Percentiles rank a stretch among this genome's conserved stretches.
Conservation (phyloP, 2,888 invertebrate genomes). For the Amphipyra berbera region DNA sequence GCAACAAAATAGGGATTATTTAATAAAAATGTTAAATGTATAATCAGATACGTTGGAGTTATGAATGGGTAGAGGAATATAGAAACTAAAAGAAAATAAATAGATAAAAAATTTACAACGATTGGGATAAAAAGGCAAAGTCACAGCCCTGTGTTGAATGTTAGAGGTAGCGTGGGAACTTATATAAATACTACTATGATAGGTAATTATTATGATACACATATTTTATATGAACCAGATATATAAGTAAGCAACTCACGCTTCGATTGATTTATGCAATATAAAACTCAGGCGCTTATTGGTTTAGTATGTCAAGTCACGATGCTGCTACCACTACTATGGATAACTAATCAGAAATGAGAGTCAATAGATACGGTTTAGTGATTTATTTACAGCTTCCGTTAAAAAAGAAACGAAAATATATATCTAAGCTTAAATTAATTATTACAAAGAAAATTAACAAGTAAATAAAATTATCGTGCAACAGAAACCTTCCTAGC, state of each 20-base stretch:
- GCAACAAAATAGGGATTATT: conserved; percentile 62
- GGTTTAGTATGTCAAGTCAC: conserved; percentile 60
- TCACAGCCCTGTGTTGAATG: conserved; percentile 32
- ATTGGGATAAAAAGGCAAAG: conserved; percentile 23
- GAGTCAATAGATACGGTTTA: neutral
- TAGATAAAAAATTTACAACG: conserved; percentile 20
- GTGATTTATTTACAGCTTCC: neutral
- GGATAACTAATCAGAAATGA: conserved; percentile 10
- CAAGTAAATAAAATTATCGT: too few species aligned
- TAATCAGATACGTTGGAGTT: conserved; percentile 21
- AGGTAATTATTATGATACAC: conserved; percentile 39
- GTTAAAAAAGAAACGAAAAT: neutral
- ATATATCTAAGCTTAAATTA: too few species aligned
- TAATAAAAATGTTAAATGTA: conserved; percentile 31
- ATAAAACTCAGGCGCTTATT: conserved; percentile 49
- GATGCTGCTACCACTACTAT: conserved; percentile 42
- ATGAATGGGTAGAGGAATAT: conserved; percentile 24
- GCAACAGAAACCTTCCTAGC: too few species aligned
- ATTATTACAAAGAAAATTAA: too few species aligned
- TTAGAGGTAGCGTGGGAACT: conserved; percentile 45
- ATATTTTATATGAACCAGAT: conserved; percentile 46
- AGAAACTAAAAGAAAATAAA: conserved; percentile 33
- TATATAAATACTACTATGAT: conserved; percentile 36
- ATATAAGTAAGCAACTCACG: conserved; percentile 41
- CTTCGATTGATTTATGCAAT: conserved; percentile 51